A percentile compares a stretch with the other conserved stretches of the same genome.
Evolutionary conservation across 2,888 invertebrate genomes (phyloP).

Genomic region (Melipona bicolor): DNA sequence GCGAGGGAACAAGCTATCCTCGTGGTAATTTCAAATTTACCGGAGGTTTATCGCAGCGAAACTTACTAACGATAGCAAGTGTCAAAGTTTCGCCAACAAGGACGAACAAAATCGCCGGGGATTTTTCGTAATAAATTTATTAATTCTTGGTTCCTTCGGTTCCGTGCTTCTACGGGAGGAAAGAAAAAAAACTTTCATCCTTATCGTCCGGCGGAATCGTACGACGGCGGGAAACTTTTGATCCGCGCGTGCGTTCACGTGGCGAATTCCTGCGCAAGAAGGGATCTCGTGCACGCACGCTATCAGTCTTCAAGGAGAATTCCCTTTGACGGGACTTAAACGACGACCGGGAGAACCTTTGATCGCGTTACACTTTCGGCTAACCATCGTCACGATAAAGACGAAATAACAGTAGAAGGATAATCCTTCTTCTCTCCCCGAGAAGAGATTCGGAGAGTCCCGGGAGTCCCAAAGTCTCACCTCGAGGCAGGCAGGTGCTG

Average conservation of each 20-base stretch:
- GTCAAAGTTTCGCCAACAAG: constrained; percentile 17
- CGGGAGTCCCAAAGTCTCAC: constrained; percentile 43
- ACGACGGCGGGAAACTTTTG: constrained; percentile 44
- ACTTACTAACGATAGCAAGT: constrained; percentile 30
- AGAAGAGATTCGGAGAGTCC: constrained; percentile 21
- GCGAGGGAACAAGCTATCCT: constrained; percentile 7
- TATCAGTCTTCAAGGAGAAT: constrained; percentile 15
- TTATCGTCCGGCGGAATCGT: constrained; percentile 35
- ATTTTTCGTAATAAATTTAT: constrained; percentile 53
- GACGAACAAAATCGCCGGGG: not conserved
- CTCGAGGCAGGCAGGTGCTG: constrained; percentile 70
- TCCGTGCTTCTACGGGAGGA: not conserved
- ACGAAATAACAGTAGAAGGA: constrained; percentile 40
- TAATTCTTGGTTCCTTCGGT: constrained; percentile 21
- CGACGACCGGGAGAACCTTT: constrained; percentile 39
- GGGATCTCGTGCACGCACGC: not conserved
- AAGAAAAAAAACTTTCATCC: constrained; percentile 21
- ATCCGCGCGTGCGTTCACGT: not conserved
- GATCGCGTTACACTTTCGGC: constrained; percentile 62
- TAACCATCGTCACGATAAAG: constrained; percentile 54
- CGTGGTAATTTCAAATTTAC: constrained; percentile 24
- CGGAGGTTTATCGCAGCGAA: constrained; percentile 29
- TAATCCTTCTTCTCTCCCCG: constrained; percentile 55
- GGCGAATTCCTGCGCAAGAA: not conserved
- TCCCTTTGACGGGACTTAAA: constrained; percentile 43